Base-by-base conservation (phyloP, 2,797 vertebrate genomes). In the Mallotus villosus region DNA sequence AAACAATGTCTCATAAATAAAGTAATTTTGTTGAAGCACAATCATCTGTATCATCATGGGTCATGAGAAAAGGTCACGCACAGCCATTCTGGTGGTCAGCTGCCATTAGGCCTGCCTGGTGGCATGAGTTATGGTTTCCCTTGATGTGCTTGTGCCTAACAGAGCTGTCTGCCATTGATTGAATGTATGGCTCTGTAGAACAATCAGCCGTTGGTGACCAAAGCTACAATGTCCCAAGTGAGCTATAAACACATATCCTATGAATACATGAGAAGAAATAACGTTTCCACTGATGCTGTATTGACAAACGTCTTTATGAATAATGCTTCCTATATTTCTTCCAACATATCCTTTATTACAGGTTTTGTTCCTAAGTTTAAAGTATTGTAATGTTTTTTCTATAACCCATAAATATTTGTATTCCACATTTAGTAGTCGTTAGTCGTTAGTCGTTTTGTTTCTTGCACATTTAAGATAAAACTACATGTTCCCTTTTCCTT, bases 1-100 rank as follows among this genome's bases (percentile, higher is more conserved):
- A 66, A 32, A 57, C 53, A 55, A 16, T 6, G 24, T 29, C 22
- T 76, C 73, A 72, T 75, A 70, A 79, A 81, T 83, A 77, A 75
- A 63, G 41, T 66, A 57, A 72, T 79, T 74, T 63, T 64, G 46
- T 74, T 68, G 64, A 71, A 27, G 68, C 51, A 37, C 63, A 63
- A 71, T 59, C 65, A 76, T 70, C 61, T 67, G 27, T 66, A 73
- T 73, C 60, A 72, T 71, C 55, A 71, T 24, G 53, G 72, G 75
- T 78, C 74, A 75, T 53, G 74, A 65, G 34, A 11, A 71, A 63
- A 63, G 74, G 76, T 84, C 64, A 69, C 19, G 19, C 72, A 63
- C 68, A 68, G 66, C 66, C 75, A 67, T 74, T 82, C 67, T 64
- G 67, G 24, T 67, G 72, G 78, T 46, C 65, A 69, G 59, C 64